These are phyloP conservation scores for Pungitius pungitius DNA, from an alignment of 2,113 vertebrate species.

Conservation along the genomic window DNA sequence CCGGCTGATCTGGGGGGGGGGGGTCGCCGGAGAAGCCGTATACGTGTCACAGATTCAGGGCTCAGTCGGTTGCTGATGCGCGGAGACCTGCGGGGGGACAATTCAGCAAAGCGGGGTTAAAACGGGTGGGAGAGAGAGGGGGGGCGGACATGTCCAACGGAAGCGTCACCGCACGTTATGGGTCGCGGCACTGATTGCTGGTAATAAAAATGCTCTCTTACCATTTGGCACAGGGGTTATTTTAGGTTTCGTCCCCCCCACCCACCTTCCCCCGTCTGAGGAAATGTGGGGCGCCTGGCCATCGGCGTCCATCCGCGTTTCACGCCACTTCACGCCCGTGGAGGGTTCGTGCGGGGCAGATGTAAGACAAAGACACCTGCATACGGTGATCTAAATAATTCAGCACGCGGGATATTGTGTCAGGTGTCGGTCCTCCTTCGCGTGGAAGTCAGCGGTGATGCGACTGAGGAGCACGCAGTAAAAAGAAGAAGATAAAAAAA, in stretches of 20 bases:
- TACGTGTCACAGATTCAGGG: conserved; percentile 39
- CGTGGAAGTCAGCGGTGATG: conserved; percentile 48
- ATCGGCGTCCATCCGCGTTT: conserved; percentile 56
- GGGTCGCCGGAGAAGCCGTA: conserved; percentile 9
- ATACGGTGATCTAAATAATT: conserved; percentile 49
- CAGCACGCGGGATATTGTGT: conserved; percentile 25
- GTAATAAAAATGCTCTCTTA: conserved; percentile 40
- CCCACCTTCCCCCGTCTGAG: conserved; percentile 47
- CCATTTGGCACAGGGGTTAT: conserved; percentile 63
- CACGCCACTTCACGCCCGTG: conserved; percentile 13
- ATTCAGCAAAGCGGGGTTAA: conserved; percentile 7
- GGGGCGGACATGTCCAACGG: background rate
- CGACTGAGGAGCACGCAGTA: conserved; percentile 26
- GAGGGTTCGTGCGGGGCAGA: background rate
- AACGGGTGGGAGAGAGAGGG: background rate
- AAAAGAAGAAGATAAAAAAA: background rate
- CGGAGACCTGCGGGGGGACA: conserved; percentile 27
- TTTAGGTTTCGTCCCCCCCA: conserved; percentile 57
- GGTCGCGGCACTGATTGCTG: background rate
- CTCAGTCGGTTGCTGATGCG: conserved; percentile 28
- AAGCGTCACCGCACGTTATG: background rate
- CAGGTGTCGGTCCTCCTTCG: conserved; percentile 11
- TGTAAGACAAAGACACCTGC: conserved; percentile 43
- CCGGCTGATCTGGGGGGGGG: conserved; percentile 13
- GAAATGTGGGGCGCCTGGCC: conserved; percentile 39